Base-by-base conservation (phyloP, 2,888 invertebrate genomes). In the Tetragonula carbonaria region DNA sequence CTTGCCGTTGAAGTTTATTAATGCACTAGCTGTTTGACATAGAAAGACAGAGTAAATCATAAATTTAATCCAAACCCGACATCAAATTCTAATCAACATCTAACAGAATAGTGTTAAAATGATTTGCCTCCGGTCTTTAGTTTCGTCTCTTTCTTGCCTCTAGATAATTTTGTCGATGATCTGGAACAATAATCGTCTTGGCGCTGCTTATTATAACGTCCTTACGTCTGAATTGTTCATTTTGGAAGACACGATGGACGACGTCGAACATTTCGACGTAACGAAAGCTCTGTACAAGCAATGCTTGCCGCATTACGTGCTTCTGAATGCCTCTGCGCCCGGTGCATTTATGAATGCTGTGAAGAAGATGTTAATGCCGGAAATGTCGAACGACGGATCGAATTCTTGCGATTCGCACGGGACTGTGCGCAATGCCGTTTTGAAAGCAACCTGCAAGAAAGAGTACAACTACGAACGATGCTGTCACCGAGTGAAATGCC, bases 181-280 rank as follows among this genome's bases (percentile, higher is more conserved):
- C 89, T 97, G 96, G 95, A 95, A 96, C 85, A 95, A 95, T 72
- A 96, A 96, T 21, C 96, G 96, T 92, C 93, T 98, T 74, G 97
- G 97, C n/a, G 97, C 97, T 28, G 97, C 97, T 0, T 97, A 96
- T 93, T 98, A 96, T 94, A 96, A 96, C 88, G 93, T 96, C 57
- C 95, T 95, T 75, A 96, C 96, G 2, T 96, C 96, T 87, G 96
- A 97, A 96, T 92, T 97, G 2, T 96, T 95, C 92, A 95, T 97
- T 72, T 95, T 97, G 90, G 96, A 97, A 86, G 97, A 97, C 94
- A 96, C 96, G 82, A 94, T 95, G 28, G 97, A 97, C 93, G 95
- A 96, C 1, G 95, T 95, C 0, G 96, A 97, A 0, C 96, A 96
- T 88, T 96, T 96, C 93, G 95, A 95, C 78, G 95, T 96, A 86